These are phyloP conservation scores for Melanitta fusca DNA, from an alignment of 2,797 vertebrate species.

Conservation along the genomic window DNA sequence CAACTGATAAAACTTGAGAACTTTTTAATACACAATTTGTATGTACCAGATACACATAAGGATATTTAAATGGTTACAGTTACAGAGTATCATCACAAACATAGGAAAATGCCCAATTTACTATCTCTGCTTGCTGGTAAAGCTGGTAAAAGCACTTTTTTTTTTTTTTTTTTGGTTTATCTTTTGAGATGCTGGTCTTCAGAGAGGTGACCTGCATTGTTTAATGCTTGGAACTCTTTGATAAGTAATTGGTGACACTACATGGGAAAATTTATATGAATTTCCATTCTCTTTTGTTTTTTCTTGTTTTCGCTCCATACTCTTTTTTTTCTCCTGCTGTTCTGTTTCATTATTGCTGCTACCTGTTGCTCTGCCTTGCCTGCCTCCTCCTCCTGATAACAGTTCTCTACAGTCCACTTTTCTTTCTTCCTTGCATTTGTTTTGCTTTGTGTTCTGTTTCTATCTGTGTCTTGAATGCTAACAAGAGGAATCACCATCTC, in stretches of 20 bases:
- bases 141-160: not conserved
- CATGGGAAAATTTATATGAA: accelerated
- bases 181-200: not conserved
- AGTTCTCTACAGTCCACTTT: not conserved
- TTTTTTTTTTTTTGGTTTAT: not conserved
- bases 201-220: not conserved
- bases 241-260: not conserved
- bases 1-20: not conserved
- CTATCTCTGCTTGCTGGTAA: not conserved
- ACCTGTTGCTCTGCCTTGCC: not conserved
- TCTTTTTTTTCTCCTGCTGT: not conserved
- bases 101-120: not conserved
- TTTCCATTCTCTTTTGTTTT: not conserved
- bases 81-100: not conserved
- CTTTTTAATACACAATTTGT: not conserved
- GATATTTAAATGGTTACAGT: not conserved
- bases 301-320: not conserved
- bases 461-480: not conserved
- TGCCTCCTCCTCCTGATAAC: not conserved
- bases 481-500: not conserved
- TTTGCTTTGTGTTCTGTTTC: not conserved
- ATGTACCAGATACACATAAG: not conserved
- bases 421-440: not conserved
- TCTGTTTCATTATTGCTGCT: not conserved
- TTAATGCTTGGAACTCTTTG: not conserved